Percentiles rank a stretch among this genome's conserved stretches.
Evolutionary conservation across 2,113 vertebrate species (phyloP).

Genomic region (Hemibagrus wyckioides): DNA sequence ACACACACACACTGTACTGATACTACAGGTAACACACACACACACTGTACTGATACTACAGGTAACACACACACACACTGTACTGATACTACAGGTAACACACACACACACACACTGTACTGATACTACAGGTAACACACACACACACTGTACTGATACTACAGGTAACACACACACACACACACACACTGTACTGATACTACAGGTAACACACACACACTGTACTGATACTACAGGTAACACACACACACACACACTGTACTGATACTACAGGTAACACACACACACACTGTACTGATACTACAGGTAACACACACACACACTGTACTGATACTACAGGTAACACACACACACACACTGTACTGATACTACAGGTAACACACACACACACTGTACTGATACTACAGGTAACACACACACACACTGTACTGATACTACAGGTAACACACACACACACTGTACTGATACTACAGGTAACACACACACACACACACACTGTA

Average conservation of each 20-base stretch:
- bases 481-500: neutral
- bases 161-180: conserved; percentile 71
- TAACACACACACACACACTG: conserved; percentile 51
- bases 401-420: no score
- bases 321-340: no score
- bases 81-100: conserved; percentile 78
- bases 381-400: no score
- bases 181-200: no score
- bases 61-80: conserved; percentile 51
- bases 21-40: no score
- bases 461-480: conserved; percentile 78
- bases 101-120: neutral
- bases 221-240: conserved; percentile 78
- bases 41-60: no score
- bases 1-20: no score
- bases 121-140: no score
- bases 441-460: conserved; percentile 50
- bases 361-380: conserved; percentile 78
- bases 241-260: neutral
- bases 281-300: conserved; percentile 66
- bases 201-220: conserved; percentile 50
- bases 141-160: conserved; percentile 67
- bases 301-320: conserved; percentile 71
- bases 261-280: no score
- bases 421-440: no score